Evolutionary conservation across 2,113 vertebrate genomes (phyloP).

Genomic region (Eurypyga helias): DNA sequence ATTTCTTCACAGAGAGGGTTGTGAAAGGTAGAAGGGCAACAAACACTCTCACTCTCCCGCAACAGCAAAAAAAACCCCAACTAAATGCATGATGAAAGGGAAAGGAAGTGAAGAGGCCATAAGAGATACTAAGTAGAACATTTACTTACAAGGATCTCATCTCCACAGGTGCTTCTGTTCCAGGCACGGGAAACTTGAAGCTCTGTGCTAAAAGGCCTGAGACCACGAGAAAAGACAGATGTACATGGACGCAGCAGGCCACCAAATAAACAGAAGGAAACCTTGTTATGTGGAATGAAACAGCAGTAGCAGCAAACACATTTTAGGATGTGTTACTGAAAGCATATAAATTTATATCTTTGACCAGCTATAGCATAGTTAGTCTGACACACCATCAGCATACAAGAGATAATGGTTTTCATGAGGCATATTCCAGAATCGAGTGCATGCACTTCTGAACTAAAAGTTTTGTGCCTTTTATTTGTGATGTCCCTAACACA

Average conservation of each 20-base stretch:
- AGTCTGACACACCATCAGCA: not conserved
- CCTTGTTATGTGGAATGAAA: not conserved
- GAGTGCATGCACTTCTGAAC: not conserved
- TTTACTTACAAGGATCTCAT: not conserved
- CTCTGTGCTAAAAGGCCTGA: not conserved
- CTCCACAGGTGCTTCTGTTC: not conserved
- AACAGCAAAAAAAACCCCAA: not conserved
- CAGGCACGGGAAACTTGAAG: not conserved
- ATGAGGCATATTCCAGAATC: not conserved
- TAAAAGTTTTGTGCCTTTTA: not conserved
- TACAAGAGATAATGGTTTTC: not conserved
- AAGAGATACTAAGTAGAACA: not conserved
- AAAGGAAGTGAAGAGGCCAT: not conserved
- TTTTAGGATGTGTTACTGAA: not conserved
- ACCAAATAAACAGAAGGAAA: not conserved
- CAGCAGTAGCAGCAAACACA: not conserved
- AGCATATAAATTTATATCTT: not conserved
- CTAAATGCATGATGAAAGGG: not conserved
- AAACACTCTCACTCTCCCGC: not conserved
- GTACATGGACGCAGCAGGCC: not conserved
- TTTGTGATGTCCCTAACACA: not conserved
- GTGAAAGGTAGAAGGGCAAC: not conserved
- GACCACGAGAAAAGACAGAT: not conserved
- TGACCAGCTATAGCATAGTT: not conserved
- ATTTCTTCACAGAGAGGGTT: no score